phyloP scores from a whole-genome alignment of 2,797 vertebrate species.

The Pogonophryne albipinna region DNA sequence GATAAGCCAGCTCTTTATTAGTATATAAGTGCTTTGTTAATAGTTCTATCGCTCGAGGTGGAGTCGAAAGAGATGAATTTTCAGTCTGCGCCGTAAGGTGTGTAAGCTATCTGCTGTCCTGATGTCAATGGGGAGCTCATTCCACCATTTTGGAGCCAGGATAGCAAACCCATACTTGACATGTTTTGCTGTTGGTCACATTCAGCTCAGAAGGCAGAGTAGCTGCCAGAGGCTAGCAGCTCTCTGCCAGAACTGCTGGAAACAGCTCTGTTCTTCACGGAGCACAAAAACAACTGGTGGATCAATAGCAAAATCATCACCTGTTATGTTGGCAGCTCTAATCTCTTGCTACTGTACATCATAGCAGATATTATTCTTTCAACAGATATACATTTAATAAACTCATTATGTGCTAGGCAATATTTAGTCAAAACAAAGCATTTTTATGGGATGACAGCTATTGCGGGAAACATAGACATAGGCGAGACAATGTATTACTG shows the following conservation, averaged over 20 bases:
- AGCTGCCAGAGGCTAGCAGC: conserved; percentile 21
- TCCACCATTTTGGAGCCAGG: too few relatives aligned
- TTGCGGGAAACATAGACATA: conserved; percentile 27
- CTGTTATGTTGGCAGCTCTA: conserved; percentile 11
- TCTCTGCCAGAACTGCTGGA: conserved; percentile 32
- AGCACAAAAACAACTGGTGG: conserved; percentile 20
- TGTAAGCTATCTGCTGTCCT: too few relatives aligned
- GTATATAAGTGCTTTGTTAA: too few relatives aligned
- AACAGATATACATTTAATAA: conserved; percentile 32
- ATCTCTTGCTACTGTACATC: conserved; percentile 27
- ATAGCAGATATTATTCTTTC: conserved; percentile 15
- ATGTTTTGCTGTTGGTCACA: conserved; percentile 38
- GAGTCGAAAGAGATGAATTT: too few relatives aligned
- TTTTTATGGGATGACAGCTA: conserved; percentile 36
- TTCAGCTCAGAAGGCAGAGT: conserved; percentile 16
- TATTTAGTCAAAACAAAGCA: conserved; percentile 18
- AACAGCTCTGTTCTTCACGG: conserved; percentile 26
- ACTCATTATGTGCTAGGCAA: conserved; percentile 21
- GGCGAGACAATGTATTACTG: conserved; percentile 16
- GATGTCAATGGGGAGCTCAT: too few relatives aligned
- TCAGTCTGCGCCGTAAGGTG: too few relatives aligned
- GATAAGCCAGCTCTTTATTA: too few relatives aligned
- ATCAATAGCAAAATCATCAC: conserved; percentile 52
- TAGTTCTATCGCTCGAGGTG: too few relatives aligned
- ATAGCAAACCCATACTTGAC: neutral